Percentiles rank a stretch among this genome's conserved stretches.
These are phyloP conservation scores for Acromyrmex heyeri DNA, from an alignment of 1,140 invertebrate genomes.

Conservation along the genomic window DNA sequence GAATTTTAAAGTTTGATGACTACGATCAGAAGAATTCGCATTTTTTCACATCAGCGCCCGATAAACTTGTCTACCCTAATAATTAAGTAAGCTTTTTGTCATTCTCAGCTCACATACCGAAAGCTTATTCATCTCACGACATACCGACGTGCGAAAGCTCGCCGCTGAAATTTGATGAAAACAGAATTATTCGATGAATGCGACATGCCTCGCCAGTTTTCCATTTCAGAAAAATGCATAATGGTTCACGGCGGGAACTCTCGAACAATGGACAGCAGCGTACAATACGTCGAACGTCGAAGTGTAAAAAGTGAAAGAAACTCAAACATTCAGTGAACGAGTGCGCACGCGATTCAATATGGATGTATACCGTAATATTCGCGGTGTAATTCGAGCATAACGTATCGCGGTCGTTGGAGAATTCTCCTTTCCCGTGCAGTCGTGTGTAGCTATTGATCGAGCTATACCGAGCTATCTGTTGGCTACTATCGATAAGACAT, in stretches of 20 bases:
- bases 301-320: slow-evolving; percentile 48
- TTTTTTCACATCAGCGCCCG: neutral
- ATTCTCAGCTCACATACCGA: slow-evolving; percentile 2
- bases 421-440: neutral
- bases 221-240: slow-evolving; percentile 38
- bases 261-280: slow-evolving; percentile 48
- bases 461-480: slow-evolving; percentile 22
- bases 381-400: slow-evolving; percentile 52
- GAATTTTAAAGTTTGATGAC: neutral
- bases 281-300: slow-evolving; percentile 48
- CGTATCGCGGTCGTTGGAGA: slow-evolving; percentile 1
- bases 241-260: slow-evolving; percentile 47
- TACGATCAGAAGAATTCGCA: slow-evolving; percentile 1
- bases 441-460: slow-evolving; percentile 37
- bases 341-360: slow-evolving; percentile 16
- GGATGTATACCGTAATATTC: slow-evolving; percentile 26
- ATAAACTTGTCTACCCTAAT: neutral
- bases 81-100: slow-evolving; percentile 33
- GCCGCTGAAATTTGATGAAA: slow-evolving; percentile 26
- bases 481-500: slow-evolving; percentile 52
- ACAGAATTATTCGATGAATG: slow-evolving; percentile 41
- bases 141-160: neutral
- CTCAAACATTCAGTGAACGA: slow-evolving; percentile 22
- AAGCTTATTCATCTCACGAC: slow-evolving; percentile 36
- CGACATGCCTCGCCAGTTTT: slow-evolving; percentile 16